Percentiles rank a stretch among this genome's conserved stretches.
phyloP scores from a whole-genome alignment of 2,888 invertebrate genomes.

The Drosophila testacea region DNA sequence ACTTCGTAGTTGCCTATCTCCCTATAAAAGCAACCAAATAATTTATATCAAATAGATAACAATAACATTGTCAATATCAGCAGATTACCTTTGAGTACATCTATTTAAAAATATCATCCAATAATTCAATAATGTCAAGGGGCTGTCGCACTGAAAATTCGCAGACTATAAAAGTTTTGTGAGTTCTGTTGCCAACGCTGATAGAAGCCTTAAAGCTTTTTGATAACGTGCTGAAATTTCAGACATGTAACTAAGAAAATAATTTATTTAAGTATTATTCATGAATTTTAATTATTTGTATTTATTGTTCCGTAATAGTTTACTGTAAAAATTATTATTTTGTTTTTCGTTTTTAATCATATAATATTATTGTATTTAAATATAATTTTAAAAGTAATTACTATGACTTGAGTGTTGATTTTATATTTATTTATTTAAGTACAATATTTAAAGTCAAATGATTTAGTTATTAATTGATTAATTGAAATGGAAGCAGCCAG shows the following conservation, averaged over 20 bases:
- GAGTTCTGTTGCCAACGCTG: conserved; percentile 12
- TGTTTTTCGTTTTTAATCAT: conserved; percentile 24
- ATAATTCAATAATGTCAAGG: conserved; percentile 36
- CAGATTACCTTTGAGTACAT: conserved; percentile 28
- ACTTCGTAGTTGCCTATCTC: conserved; percentile 33
- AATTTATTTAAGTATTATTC: conserved; percentile 14
- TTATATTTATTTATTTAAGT: conserved; percentile 44
- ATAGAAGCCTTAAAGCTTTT: conserved; percentile 9
- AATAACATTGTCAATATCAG: conserved; percentile 23
- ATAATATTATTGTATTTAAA: conserved; percentile 48
- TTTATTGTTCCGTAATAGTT: conserved; percentile 56
- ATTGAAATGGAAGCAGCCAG: conserved; percentile 48
- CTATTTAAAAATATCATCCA: conserved; percentile 25
- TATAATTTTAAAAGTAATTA: conserved; percentile 73
- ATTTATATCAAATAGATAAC: conserved; percentile 37
- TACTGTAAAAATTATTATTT: conserved; percentile 63
- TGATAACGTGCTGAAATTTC: conserved; percentile 22
- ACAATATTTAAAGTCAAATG: conserved; percentile 41
- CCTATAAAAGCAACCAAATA: conserved; percentile 2
- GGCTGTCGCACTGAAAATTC: conserved; percentile 42
- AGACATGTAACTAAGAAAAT: background rate
- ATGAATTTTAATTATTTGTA: conserved; percentile 42
- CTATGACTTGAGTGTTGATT: conserved; percentile 73
- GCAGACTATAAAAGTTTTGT: background rate
- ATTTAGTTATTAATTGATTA: conserved; percentile 27